phyloP scores from a whole-genome alignment of 1,140 invertebrate species.

The Hypsibius dujardini region DNA sequence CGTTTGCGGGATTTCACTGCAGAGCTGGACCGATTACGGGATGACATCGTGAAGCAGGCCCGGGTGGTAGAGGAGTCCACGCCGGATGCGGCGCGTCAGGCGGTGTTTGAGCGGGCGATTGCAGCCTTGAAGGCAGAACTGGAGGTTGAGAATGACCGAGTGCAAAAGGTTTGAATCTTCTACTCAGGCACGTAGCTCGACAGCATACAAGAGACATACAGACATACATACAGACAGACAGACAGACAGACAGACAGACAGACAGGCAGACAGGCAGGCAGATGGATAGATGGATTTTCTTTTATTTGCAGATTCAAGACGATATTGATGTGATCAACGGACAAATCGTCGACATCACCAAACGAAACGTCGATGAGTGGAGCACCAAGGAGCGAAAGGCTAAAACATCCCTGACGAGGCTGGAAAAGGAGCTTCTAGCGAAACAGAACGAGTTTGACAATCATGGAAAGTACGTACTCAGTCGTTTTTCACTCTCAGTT shows the following conservation, averaged over 20 bases:
- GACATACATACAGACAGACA: no score
- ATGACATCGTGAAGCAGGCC: neutral
- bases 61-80: neutral
- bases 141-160: neutral
- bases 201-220: no score
- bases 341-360: neutral
- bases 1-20: neutral
- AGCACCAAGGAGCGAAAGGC: neutral
- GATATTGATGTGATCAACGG: neutral
- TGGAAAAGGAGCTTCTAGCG: neutral
- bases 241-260: no score
- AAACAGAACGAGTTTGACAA: neutral
- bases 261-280: no score
- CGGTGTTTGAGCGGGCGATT: neutral
- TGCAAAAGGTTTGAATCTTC: neutral
- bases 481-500: neutral
- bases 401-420: neutral
- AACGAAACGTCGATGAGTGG: neutral
- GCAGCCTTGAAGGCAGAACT: neutral
- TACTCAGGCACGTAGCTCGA: no score
- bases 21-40: neutral
- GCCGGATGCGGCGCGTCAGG: neutral
- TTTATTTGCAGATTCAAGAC: neutral
- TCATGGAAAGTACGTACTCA: neutral
- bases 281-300: neutral